A percentile compares a stretch with the other conserved stretches of the same genome.
Conservation (phyloP, 1,140 invertebrate genomes). For the Bombus huntii region DNA sequence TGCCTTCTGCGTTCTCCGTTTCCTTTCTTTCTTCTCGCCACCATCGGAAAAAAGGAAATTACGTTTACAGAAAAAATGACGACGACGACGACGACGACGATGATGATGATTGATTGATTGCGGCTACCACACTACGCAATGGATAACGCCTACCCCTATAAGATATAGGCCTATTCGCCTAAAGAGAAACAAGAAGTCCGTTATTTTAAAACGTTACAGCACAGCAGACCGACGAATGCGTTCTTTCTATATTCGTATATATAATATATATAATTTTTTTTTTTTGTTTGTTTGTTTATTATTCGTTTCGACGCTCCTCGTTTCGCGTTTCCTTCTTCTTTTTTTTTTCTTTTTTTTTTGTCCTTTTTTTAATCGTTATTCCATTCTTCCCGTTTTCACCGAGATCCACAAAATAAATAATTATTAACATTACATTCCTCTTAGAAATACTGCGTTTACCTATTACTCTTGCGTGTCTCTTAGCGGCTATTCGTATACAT, state of each 20-base stretch:
- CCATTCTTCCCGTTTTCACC: conserved; percentile 45
- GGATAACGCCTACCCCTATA: conserved; percentile 64
- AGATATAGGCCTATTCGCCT: conserved; percentile 61
- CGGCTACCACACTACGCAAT: conserved; percentile 74
- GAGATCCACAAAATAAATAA: conserved; percentile 83
- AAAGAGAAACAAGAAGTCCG: conserved; percentile 30
- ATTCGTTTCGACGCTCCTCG: background rate
- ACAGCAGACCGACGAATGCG: conserved; percentile 54
- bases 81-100: background rate
- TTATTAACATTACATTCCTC: conserved; percentile 81
- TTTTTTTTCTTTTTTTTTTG: conserved; percentile 29
- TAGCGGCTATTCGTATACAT: conserved; percentile 83
- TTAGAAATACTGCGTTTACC: conserved; percentile 80
- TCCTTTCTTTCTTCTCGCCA: conserved; percentile 6
- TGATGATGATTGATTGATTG: conserved; percentile 5
- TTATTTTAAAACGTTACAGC: conserved; percentile 35
- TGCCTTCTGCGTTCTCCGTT: conserved; percentile 54
- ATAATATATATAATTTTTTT: background rate
- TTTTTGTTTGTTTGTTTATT: background rate
- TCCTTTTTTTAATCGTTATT: background rate
- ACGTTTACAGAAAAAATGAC: conserved; percentile 73
- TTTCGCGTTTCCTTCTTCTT: background rate
- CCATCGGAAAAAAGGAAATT: conserved; percentile 31
- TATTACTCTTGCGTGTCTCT: conserved; percentile 71
- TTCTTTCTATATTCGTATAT: background rate